Evolutionary conservation across 2,113 vertebrate genomes (phyloP), one percentile per base, ranked within the genome.

Genomic region (Etheostoma cragini): DNA sequence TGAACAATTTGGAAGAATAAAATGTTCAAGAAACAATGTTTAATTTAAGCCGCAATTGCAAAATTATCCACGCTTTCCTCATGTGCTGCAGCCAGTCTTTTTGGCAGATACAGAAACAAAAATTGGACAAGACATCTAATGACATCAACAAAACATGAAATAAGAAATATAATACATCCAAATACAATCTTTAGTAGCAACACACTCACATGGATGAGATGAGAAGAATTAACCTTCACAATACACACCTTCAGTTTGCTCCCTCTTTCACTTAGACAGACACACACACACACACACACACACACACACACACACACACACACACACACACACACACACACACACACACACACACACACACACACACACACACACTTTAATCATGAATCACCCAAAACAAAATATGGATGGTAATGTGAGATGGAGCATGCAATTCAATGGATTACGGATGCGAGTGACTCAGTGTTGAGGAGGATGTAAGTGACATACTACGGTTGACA

Each of bases 401-500:
- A 76, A 82, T 69, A 76, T 75, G 79, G 71, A 84, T 19, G 2
- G 49, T 46, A 75, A 82, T 49, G 69, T 87, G 80, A 88, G 86
- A 83, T 73, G 76, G 91, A 90, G 85, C 92, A 92, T 92, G 91
- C 90, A 93, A 91, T 66, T 92, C 88, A 91, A 85, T 73, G 82
- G 85, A 83, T 83, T 57, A 46, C 21, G 58, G 64, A 78, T 52
- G 35, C 49, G 64, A 80, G 68, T 89, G 84, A 80, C 46, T 91
- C 80, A 86, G 19, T 38, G 78, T 56, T 84, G 87, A 83, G 69
- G 77, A 87, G 50, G 88, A 68, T 74, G 76, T 15, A 66, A 61
- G 66, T 81, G 81, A 87, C 70, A 66, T 68, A 76, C 71, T 85
- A 74, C 52, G 1, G 53, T 42, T 78, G 64, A 69, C 57, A 56